Evolutionary conservation across 2,888 invertebrate species (phyloP).

Genomic region (Thalpophila matura): DNA sequence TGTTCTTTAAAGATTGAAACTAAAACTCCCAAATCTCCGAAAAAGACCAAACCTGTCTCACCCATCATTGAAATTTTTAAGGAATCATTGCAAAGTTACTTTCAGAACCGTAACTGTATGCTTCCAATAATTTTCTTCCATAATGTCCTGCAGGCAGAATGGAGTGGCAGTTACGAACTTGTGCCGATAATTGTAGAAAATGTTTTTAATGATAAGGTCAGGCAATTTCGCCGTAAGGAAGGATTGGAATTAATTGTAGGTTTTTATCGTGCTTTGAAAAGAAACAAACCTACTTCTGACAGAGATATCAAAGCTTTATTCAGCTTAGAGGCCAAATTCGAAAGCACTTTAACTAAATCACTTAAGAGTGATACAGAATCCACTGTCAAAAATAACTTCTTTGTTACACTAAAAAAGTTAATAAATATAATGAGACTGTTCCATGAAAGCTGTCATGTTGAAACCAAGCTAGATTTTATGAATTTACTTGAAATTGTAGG

Average conservation of each 20-base stretch:
- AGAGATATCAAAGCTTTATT: conserved; percentile 75
- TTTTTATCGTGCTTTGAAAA: conserved; percentile 92
- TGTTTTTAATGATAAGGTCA: conserved; percentile 90
- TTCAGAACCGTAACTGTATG: conserved; percentile 92
- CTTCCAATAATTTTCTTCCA: conserved; percentile 93
- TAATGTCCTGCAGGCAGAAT: conserved; percentile 91
- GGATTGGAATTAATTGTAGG: conserved; percentile 92
- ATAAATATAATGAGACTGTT: conserved; percentile 88
- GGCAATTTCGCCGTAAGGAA: conserved; percentile 93
- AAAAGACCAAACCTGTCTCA: conserved; percentile 74
- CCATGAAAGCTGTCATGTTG: conserved; percentile 80
- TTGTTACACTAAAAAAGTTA: conserved; percentile 88
- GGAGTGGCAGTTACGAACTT: conserved; percentile 92
- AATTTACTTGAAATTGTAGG: conserved; percentile 71
- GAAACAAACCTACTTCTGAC: conserved; percentile 79
- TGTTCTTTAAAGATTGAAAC: conserved; percentile 90
- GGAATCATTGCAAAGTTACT: conserved; percentile 90
- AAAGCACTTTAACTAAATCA: conserved; percentile 77
- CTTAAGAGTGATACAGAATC: conserved; percentile 80
- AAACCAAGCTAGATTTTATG: conserved; percentile 78
- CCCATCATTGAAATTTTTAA: conserved; percentile 87
- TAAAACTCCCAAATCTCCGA: conserved; percentile 72
- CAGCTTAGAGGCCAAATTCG: conserved; percentile 87
- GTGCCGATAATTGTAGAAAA: conserved; percentile 90
- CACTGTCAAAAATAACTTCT: conserved; percentile 90